phyloP scores from a whole-genome alignment of 2,797 vertebrate species.

The Halcyon badia region DNA sequence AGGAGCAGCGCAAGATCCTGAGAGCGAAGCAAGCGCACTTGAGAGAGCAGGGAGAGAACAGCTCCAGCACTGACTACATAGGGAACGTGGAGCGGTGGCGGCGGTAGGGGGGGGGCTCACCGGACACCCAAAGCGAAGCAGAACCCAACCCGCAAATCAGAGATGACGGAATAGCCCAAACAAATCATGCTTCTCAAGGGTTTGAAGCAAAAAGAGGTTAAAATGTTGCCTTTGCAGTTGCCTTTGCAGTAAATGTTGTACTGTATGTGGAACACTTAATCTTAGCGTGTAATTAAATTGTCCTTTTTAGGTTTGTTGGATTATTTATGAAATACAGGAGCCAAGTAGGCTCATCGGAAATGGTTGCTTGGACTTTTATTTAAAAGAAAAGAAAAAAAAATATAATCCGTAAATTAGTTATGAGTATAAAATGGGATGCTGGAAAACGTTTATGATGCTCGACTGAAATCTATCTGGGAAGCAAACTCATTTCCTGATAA shows the following conservation, averaged over 20 bases:
- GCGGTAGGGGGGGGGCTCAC: slow-evolving; percentile 55
- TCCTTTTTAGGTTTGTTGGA: slow-evolving; percentile 63
- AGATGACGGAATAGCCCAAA: background rate
- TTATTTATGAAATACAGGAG: slow-evolving; percentile 69
- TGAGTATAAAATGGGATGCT: slow-evolving; percentile 56
- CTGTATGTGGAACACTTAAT: slow-evolving; percentile 75
- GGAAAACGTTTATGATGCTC: slow-evolving; percentile 63
- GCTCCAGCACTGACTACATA: slow-evolving; percentile 83
- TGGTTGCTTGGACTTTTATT: slow-evolving; percentile 63
- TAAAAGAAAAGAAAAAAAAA: slow-evolving; percentile 15
- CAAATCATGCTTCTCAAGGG: slow-evolving; percentile 51
- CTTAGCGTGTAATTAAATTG: slow-evolving; percentile 74
- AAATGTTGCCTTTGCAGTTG: slow-evolving; percentile 83
- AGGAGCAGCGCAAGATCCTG: slow-evolving; percentile 91
- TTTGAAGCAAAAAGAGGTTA: slow-evolving; percentile 68
- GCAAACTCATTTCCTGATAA: slow-evolving; percentile 57
- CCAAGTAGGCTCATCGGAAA: slow-evolving; percentile 50
- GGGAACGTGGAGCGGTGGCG: slow-evolving; percentile 95
- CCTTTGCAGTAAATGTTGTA: slow-evolving; percentile 81
- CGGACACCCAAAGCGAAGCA: background rate
- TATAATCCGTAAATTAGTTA: slow-evolving; percentile 62
- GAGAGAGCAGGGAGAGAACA: slow-evolving; percentile 51
- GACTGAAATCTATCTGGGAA: slow-evolving; percentile 63
- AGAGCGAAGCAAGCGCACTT: slow-evolving; percentile 74
- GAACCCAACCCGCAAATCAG: background rate